Conservation (phyloP, 2,113 vertebrate species). For the Brachypodius melanocephalos region DNA sequence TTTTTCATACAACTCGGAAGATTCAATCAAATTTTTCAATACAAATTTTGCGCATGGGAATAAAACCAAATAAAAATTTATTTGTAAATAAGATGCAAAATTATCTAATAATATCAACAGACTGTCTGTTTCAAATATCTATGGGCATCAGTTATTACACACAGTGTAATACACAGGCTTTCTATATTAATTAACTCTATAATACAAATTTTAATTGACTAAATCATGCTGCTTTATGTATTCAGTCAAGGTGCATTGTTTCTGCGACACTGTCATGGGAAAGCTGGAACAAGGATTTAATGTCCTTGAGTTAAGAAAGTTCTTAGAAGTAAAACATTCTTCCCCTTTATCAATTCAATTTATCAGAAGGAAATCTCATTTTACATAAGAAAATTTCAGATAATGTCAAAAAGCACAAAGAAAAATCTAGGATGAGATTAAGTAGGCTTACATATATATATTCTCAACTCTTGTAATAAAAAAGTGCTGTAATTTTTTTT, state of each 20-base stretch:
- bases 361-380: not conserved
- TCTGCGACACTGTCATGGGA: not conserved
- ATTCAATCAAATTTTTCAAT: not conserved
- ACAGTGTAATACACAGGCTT: not conserved
- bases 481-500: not conserved
- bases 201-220: not conserved
- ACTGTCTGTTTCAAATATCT: not conserved
- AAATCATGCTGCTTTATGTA: not conserved
- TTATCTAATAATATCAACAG: not conserved
- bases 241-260: not conserved
- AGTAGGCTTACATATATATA: not conserved
- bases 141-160: not conserved
- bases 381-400: not conserved
- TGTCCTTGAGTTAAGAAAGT: not conserved
- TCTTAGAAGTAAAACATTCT: not conserved
- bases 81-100: not conserved
- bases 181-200: not conserved
- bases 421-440: not conserved
- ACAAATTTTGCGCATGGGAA: not conserved
- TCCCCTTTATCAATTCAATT: not conserved
- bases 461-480: not conserved
- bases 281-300: not conserved
- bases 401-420: not conserved
- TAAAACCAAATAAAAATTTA: not conserved
- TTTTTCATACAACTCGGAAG: not conserved